Base-by-base conservation (phyloP, 2,113 vertebrate genomes). In the Eurystomus gularis region DNA sequence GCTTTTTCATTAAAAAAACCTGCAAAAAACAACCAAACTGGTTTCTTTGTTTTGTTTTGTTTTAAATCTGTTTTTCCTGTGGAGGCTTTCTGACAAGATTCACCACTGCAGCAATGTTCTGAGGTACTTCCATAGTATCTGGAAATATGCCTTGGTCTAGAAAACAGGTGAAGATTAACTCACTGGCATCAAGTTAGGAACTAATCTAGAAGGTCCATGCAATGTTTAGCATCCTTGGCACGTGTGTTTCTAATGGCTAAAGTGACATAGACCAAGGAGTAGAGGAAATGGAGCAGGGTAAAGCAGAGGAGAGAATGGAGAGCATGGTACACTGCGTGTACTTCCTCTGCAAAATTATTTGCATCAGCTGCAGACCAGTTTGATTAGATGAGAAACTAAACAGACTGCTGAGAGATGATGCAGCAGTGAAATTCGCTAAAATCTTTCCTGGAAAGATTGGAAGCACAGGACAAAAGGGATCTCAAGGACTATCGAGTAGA, bases 371-470 rank as follows among this genome's bases (percentile, higher is more conserved):
- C 20, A 42, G 51, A 83, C 15, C 8, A 65, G 40, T 44, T 82
- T 78, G 21, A 10, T 40, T 70, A 78, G 40, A 26, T 31, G 33
- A 65, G 68, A 73, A 93, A 35, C 17, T 52, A n/a, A 88, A 35
- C 15, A 54, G 39, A n/a, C 26, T 51, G 83, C 70, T 64, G 60
- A 86, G 85, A 85, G 78, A 35, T 72, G 42, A 9, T 73, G 39
- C 46, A 91, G 82, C 84, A 85, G 75, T 83, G 88, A 75, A 72
- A 77, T 65, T 82, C 13, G 7, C 90, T 95, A 82, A 75, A 92
- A 51, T 83, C 55, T 86, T 97, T 96, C 70, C 80, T 94, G 84
- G 80, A 62, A 87, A 88, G 17, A 21, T 10, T 29, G 51, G 39
- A 75, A 94, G 51, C 3, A 3, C 28, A 26, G 39, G 33, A 39